These are phyloP conservation scores for Nomada ferruginata DNA, from an alignment of 2,888 invertebrate genomes.

Conservation along the genomic window DNA sequence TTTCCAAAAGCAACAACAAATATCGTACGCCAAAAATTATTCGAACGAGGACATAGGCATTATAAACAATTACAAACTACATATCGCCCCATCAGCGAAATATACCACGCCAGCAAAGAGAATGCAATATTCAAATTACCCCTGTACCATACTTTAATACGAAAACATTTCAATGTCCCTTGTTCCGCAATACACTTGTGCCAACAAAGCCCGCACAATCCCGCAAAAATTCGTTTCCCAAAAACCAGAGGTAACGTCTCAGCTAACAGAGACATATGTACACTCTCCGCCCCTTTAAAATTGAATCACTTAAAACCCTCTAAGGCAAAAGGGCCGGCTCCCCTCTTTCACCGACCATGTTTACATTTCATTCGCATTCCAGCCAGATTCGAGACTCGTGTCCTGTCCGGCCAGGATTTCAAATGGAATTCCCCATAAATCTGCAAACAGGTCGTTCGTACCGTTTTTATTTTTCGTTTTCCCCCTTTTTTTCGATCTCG, in stretches of 20 bases:
- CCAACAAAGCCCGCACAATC: not conserved
- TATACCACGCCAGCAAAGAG: too few species aligned
- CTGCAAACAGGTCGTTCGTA: constrained; percentile 1
- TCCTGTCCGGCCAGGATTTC: not conserved
- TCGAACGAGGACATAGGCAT: too few species aligned
- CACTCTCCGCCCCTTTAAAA: not conserved
- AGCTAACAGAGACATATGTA: not conserved
- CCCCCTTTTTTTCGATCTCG: constrained; percentile 12
- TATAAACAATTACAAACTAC: too few species aligned
- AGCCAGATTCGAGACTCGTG: not conserved
- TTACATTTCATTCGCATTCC: constrained; percentile 15
- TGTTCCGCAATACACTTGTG: not conserved
- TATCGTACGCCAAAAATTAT: too few species aligned
- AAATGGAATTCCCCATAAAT: constrained; percentile 15
- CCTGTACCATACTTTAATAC: too few species aligned
- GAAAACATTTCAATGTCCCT: too few species aligned
- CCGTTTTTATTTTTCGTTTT: not conserved
- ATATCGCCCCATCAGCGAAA: too few species aligned
- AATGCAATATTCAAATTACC: too few species aligned
- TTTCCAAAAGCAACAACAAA: too few species aligned
- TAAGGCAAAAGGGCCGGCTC: not conserved
- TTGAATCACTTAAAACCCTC: constrained; percentile 21
- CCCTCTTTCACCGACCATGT: not conserved
- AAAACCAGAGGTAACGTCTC: not conserved
- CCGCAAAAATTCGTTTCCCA: not conserved